These are phyloP conservation scores for human (Homo sapiens) DNA, from an alignment of 2,113 vertebrate genomes.

Conservation along the genomic window DNA sequence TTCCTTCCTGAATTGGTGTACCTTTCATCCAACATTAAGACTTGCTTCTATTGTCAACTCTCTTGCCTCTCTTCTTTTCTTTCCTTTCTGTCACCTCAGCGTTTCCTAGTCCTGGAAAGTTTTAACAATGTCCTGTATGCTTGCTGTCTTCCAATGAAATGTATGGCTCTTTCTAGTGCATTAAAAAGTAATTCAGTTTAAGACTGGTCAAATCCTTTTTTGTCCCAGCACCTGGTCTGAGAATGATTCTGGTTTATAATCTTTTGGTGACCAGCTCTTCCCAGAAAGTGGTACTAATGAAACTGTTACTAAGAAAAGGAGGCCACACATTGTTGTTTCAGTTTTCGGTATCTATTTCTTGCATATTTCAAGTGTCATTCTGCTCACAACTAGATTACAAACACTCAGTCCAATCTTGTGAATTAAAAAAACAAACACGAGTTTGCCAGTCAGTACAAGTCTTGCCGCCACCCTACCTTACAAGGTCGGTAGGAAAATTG, in stretches of 20 bases:
- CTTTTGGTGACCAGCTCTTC: slow-evolving; percentile 61
- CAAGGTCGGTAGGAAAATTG: not conserved
- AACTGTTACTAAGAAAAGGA: slow-evolving; percentile 74
- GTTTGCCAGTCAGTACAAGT: not conserved
- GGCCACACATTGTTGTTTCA: slow-evolving; percentile 69
- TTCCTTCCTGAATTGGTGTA: not conserved
- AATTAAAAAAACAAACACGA: slow-evolving; percentile 56
- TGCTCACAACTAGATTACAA: slow-evolving; percentile 39
- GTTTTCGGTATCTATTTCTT: slow-evolving; percentile 78
- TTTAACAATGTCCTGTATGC: not conserved
- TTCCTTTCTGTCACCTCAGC: not conserved
- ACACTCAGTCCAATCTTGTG: slow-evolving; percentile 38
- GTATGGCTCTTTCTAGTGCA: not conserved
- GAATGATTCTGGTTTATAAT: slow-evolving; percentile 34
- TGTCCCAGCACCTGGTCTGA: slow-evolving; percentile 60
- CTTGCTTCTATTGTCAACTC: not conserved
- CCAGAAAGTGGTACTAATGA: slow-evolving; percentile 72
- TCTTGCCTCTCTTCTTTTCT: not conserved
- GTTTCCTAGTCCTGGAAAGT: slow-evolving; percentile 6
- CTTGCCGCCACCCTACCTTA: not conserved
- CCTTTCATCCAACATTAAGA: not conserved
- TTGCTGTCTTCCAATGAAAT: not conserved
- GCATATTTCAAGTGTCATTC: slow-evolving; percentile 45
- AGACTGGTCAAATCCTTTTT: not conserved
- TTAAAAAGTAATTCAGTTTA: slow-evolving; percentile 21